phyloP scores from a whole-genome alignment of 2,888 invertebrate genomes.

The Diploptera punctata region DNA sequence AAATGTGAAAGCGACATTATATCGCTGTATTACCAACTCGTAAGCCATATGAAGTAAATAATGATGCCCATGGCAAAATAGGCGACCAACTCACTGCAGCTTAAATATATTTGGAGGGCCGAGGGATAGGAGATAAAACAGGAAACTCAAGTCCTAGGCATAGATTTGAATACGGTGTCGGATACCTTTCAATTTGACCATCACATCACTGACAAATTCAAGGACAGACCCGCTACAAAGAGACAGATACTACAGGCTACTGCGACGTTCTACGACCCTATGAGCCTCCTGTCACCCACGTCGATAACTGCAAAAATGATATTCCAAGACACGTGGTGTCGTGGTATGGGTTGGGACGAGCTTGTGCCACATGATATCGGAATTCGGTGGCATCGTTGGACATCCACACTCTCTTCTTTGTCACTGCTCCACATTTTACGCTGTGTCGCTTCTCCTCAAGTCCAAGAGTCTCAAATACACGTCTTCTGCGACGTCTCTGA shows the following conservation, averaged over 20 bases:
- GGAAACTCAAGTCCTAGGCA: not conserved
- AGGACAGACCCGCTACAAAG: not conserved
- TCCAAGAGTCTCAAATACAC: not conserved
- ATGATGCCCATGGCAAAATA: not conserved
- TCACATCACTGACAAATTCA: not conserved
- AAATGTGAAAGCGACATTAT: not conserved
- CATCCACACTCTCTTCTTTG: not conserved
- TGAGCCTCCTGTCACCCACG: not conserved
- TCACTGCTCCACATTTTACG: not conserved
- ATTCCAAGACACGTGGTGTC: conserved; percentile 7
- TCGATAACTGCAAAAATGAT: not conserved
- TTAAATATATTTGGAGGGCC: not conserved
- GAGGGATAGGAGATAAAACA: not conserved
- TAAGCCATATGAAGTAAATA: not conserved
- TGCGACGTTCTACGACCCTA: not conserved
- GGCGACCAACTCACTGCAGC: not conserved
- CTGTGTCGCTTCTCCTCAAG: not conserved
- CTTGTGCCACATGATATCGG: not conserved
- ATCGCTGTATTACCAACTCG: not conserved
- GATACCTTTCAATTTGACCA: not conserved
- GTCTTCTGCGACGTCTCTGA: not conserved
- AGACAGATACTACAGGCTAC: not conserved
- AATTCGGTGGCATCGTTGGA: not conserved
- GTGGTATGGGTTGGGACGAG: not conserved
- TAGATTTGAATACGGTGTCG: not conserved